These are phyloP conservation scores for Cercopithecus hamlyni DNA, from an alignment of 2,797 vertebrate genomes.

Conservation along the genomic window DNA sequence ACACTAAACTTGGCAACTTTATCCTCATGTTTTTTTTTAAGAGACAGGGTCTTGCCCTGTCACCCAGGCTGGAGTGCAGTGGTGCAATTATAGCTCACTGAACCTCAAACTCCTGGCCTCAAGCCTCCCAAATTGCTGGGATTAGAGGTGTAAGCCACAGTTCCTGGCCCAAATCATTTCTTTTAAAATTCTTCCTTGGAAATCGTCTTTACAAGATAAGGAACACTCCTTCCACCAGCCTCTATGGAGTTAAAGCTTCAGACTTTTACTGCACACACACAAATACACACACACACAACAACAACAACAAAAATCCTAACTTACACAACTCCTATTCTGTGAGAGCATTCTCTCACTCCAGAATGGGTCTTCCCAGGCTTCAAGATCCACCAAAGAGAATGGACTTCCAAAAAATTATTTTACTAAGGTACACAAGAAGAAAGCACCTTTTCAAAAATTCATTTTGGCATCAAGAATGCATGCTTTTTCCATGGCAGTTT, in stretches of 20 bases:
- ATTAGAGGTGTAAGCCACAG: background rate
- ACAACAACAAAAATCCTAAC: background rate
- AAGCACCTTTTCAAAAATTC: conserved; percentile 5
- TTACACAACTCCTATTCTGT: background rate
- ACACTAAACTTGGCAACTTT: background rate
- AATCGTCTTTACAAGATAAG: conserved; percentile 9
- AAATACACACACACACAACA: too few relatives aligned
- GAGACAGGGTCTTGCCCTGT: background rate
- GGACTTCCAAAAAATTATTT: background rate
- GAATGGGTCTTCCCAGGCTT: background rate
- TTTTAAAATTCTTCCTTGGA: background rate
- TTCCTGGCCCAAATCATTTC: background rate
- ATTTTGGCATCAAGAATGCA: background rate
- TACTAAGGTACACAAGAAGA: background rate
- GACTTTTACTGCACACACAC: background rate
- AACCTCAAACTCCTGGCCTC: background rate
- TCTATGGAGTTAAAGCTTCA: background rate
- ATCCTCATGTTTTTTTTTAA: background rate
- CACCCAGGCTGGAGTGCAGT: background rate
- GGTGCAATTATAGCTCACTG: background rate
- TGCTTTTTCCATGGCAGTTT: background rate
- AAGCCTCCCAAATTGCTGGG: background rate
- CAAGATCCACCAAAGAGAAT: background rate
- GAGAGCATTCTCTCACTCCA: background rate
- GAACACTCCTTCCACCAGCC: background rate